Percentiles rank a stretch among this genome's conserved stretches.
Conservation (phyloP, 2,113 vertebrate genomes). For the Microtus oregoni region DNA sequence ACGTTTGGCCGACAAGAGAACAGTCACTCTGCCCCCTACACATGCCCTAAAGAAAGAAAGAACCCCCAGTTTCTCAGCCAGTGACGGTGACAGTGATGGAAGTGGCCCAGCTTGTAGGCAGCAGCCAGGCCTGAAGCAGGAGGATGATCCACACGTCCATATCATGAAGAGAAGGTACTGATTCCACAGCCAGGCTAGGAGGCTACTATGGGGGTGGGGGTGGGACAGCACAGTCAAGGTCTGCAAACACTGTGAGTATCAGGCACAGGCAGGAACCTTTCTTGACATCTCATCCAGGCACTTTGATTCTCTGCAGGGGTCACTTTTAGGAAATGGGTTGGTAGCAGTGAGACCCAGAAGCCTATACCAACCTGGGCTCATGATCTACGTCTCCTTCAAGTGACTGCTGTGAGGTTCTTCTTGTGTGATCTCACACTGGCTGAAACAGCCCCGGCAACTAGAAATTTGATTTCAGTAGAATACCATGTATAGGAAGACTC, state of each 20-base stretch:
- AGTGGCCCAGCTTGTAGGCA: constrained; percentile 92
- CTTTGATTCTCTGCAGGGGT: background rate
- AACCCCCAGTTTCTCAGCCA: constrained; percentile 90
- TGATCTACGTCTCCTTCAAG: background rate
- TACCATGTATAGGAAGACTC: background rate
- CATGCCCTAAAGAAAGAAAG: constrained; percentile 95
- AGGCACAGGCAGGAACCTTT: background rate
- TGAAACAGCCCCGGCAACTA: constrained; percentile 52
- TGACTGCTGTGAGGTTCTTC: background rate
- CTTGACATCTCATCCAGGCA: background rate
- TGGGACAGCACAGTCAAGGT: background rate
- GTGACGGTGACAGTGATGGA: constrained; percentile 94
- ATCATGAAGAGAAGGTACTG: constrained; percentile 98
- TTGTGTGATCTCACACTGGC: background rate
- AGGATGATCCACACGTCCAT: constrained; percentile 93
- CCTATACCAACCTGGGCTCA: background rate
- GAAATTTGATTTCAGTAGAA: constrained; percentile 91
- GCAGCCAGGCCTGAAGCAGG: constrained; percentile 93
- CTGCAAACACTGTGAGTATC: background rate
- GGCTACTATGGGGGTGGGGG: fast-evolving
- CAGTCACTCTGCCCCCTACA: constrained; percentile 92
- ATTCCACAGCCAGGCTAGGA: background rate
- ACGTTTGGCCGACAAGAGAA: constrained; percentile 97
- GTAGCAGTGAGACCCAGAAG: background rate
- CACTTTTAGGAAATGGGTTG: background rate